Percentiles rank a stretch among this genome's conserved stretches.
These are phyloP conservation scores for Tringa solitaria DNA, from an alignment of 2,113 vertebrate species.

Conservation along the genomic window DNA sequence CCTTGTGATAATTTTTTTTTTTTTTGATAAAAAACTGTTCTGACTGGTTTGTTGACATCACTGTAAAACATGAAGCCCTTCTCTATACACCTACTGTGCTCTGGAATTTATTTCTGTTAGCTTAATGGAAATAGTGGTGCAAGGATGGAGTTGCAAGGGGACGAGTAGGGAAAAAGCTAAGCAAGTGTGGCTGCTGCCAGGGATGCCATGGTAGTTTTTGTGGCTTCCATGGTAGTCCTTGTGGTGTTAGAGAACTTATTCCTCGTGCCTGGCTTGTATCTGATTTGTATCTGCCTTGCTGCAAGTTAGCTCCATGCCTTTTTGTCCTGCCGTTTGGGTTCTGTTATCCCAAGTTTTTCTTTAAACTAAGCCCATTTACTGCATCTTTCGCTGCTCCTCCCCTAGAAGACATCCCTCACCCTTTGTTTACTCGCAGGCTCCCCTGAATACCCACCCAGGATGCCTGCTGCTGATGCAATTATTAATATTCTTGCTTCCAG, in stretches of 20 bases:
- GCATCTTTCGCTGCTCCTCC: neutral
- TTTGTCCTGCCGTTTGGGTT: neutral
- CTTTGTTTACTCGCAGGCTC: neutral
- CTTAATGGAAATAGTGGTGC: neutral
- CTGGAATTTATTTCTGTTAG: neutral
- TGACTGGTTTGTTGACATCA: neutral
- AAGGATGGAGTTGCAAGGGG: neutral
- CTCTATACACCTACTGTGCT: neutral
- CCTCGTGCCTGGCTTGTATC: neutral
- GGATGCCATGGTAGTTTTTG: neutral
- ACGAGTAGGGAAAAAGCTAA: neutral
- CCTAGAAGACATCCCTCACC: neutral
- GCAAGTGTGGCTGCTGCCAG: neutral
- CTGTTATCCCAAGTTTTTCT: neutral
- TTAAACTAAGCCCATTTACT: neutral
- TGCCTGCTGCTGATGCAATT: neutral
- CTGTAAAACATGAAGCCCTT: neutral
- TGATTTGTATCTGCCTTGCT: neutral
- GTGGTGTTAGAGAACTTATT: neutral
- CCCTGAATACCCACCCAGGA: rapidly evolving
- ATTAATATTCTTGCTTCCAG: neutral
- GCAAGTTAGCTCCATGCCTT: neutral
- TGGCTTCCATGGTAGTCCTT: neutral
- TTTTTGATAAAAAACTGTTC: neutral
- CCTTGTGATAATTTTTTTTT: neutral